Conservation (phyloP, 2,888 invertebrate genomes). For the Perdita meconis region DNA sequence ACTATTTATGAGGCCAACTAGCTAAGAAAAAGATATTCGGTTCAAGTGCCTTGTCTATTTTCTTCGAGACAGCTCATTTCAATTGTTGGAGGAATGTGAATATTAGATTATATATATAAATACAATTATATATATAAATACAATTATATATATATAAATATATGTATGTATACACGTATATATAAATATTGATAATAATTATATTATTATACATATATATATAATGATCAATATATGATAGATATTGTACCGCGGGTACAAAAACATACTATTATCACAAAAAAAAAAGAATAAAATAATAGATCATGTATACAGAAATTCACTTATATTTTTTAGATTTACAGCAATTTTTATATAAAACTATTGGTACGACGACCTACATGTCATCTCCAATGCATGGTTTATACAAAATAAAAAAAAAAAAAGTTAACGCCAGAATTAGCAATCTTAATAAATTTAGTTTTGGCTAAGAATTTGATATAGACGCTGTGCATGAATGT, state of each 20-base stretch:
- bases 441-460: constrained; percentile 76
- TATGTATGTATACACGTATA: constrained; percentile 53
- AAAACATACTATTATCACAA: constrained; percentile 63
- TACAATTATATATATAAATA: constrained; percentile 55
- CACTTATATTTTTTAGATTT: constrained; percentile 83
- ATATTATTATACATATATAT: constrained; percentile 65
- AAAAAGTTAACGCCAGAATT: constrained; percentile 68
- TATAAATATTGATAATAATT: constrained; percentile 69
- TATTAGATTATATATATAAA: constrained; percentile 76
- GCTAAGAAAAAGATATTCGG: constrained; percentile 82
- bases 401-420: constrained; percentile 60
- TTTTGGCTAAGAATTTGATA: constrained; percentile 77
- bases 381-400: constrained; percentile 77
- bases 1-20: constrained; percentile 82
- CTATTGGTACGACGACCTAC: constrained; percentile 81
- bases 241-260: constrained; percentile 66
- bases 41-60: constrained; percentile 84
- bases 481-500: constrained; percentile 79
- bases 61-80: constrained; percentile 83
- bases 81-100: constrained; percentile 84
- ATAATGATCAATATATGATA: constrained; percentile 63
- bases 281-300: constrained; percentile 64
- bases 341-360: constrained; percentile 83
- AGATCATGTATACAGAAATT: constrained; percentile 77
- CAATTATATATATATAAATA: constrained; percentile 58